Evolutionary conservation across 2,888 invertebrate species (phyloP), one percentile per base, ranked within the genome.

Genomic region (Macaria notata): DNA sequence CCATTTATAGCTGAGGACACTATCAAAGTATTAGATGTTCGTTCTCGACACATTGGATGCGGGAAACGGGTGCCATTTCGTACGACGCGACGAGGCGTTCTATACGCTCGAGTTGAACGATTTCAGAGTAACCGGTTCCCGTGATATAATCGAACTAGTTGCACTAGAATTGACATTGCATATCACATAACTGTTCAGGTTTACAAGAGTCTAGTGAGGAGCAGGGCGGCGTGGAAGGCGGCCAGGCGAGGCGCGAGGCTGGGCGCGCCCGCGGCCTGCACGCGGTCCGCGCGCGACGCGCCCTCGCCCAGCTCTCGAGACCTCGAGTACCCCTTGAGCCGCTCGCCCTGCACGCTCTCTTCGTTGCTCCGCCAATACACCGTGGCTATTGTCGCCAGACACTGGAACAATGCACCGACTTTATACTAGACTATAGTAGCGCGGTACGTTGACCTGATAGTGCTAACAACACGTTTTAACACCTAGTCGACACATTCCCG

Each of bases 361-460:
- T 97, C 97, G 86, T 97, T 97, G 81, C 95, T 96, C 70, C 95
- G 93, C 95, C 95, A 96, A 86, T 97, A 97, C 46, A 97, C 94
- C 41, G 96, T 95, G 56, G 95, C 96, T 84, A 97, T 97, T 72
- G 95, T 96, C 60, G 97, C 97, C 80, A 96, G 93, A 91, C 97
- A 97, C 94, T 94, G 86, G 30, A 84, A 80, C 64, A 72, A 65
- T 41, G 65, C 46, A 49, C 45, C 31, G 47, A n/a, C 39, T 56
- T 54, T 58, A 56, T 36, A 36, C 33, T 36, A 19, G 19, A 19
- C 19, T 19, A 19, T 19, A 19, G 19, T 19, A 19, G 19, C 19
- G 19, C 33, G 33, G 3, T 7, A 36, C 33, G 33, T 7, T 36
- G 7, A 36, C 33, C 33, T 36, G 7, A 36, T 19, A 19, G 19